Percentiles rank a stretch among this genome's conserved stretches.
These are phyloP conservation scores for Oreochromis mossambicus DNA, from an alignment of 2,797 vertebrate species.

Conservation along the genomic window DNA sequence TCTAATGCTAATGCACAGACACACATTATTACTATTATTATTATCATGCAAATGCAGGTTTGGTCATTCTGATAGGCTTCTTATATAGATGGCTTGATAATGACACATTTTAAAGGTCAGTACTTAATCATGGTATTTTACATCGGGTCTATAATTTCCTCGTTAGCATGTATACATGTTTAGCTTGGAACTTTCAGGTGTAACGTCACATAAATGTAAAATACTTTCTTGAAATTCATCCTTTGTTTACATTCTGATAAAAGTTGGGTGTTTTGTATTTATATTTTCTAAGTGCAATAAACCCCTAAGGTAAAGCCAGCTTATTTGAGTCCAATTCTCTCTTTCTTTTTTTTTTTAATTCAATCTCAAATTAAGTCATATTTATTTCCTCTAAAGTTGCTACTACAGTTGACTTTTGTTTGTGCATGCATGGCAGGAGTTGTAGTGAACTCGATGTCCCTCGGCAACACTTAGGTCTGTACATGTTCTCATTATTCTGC, in stretches of 20 bases:
- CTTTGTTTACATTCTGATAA: slow-evolving; percentile 23
- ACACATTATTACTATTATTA: neutral
- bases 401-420: neutral
- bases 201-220: slow-evolving; percentile 21
- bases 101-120: slow-evolving; percentile 2
- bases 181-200: slow-evolving; percentile 4
- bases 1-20: neutral
- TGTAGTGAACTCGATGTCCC: slow-evolving; percentile 10
- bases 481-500: slow-evolving; percentile 36
- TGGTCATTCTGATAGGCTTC: neutral
- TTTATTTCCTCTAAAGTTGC: neutral
- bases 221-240: neutral
- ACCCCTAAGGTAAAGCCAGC: slow-evolving; percentile 13
- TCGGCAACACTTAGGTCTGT: neutral
- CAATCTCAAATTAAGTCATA: neutral
- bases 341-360: neutral
- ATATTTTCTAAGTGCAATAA: slow-evolving; percentile 73
- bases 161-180: slow-evolving; percentile 13
- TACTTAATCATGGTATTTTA: slow-evolving; percentile 2
- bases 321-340: neutral
- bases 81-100: neutral
- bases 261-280: slow-evolving; percentile 41
- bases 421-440: neutral
- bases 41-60: neutral
- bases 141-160: neutral